Percentiles rank a stretch among this genome's conserved stretches.
These are phyloP conservation scores for Megaleporinus macrocephalus DNA, from an alignment of 2,113 vertebrate species.

Conservation along the genomic window DNA sequence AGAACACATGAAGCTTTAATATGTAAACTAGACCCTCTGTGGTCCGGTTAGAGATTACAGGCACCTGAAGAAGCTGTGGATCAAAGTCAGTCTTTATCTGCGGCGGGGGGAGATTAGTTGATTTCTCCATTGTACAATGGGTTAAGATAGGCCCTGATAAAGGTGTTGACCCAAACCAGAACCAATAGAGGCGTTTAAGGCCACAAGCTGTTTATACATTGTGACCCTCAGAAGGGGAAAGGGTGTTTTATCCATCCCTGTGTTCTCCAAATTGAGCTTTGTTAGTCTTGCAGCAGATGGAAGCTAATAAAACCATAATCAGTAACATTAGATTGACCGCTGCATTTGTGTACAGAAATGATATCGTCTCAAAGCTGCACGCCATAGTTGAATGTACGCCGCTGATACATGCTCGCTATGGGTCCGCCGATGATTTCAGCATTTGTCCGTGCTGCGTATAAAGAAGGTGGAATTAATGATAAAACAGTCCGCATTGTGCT, in stretches of 20 bases:
- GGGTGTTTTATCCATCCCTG: conserved; percentile 36
- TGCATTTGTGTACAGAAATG: conserved; percentile 55
- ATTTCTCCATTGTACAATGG: conserved; percentile 66
- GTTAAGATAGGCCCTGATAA: conserved; percentile 67
- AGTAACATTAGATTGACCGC: conserved; percentile 49
- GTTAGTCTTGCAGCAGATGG: conserved; percentile 70
- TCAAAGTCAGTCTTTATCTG: conserved; percentile 67
- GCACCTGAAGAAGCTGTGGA: conserved; percentile 51
- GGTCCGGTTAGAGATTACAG: conserved; percentile 55
- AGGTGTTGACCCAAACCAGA: conserved; percentile 68
- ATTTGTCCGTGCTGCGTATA: conserved; percentile 41
- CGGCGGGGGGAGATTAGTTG: conserved; percentile 67
- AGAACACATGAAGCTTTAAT: conserved; percentile 54
- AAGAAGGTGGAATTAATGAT: conserved; percentile 53
- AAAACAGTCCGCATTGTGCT: conserved; percentile 56
- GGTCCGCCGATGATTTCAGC: conserved; percentile 29
- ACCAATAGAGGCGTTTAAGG: conserved; percentile 56
- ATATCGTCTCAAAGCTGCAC: conserved; percentile 34
- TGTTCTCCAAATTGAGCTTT: conserved; percentile 55
- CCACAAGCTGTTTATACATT: conserved; percentile 55
- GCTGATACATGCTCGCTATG: conserved; percentile 15
- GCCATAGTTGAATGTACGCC: conserved; percentile 44
- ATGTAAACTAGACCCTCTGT: conserved; percentile 34
- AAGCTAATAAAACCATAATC: conserved; percentile 64
- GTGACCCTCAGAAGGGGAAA: conserved; percentile 21